A percentile compares a stretch with the other conserved stretches of the same genome.
phyloP scores from a whole-genome alignment of 1,140 invertebrate species.

The Neotoxoptera formosana region DNA sequence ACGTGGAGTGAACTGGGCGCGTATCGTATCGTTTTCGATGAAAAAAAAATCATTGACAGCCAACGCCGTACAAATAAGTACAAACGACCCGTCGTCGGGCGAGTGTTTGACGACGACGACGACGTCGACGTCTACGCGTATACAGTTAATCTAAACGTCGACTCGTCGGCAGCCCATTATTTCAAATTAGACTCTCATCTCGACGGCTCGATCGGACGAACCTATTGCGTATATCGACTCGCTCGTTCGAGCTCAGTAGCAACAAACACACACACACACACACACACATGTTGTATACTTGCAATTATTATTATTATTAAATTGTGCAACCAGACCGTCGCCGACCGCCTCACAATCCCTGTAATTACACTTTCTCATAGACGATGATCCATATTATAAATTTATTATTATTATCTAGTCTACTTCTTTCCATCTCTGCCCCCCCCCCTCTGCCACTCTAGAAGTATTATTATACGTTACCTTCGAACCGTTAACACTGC shows the following conservation, averaged over 20 bases:
- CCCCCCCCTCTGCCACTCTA: no score
- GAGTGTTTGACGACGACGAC: conserved; percentile 23
- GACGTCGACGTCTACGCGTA: background rate
- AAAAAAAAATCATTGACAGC: conserved; percentile 37
- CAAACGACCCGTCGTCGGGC: conserved; percentile 37
- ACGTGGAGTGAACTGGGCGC: no score
- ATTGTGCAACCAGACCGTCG: background rate
- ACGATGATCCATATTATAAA: background rate
- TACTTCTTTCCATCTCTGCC: background rate
- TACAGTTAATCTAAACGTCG: conserved; percentile 48
- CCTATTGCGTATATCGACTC: background rate
- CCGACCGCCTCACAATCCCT: background rate
- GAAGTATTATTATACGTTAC: background rate
- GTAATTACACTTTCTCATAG: background rate
- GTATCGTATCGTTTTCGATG: background rate
- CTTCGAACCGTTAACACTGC: background rate
- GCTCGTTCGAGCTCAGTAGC: background rate
- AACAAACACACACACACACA: background rate
- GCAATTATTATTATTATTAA: background rate
- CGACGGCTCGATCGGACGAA: background rate
- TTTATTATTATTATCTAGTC: background rate
- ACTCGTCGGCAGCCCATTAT: conserved; percentile 36
- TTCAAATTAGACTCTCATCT: conserved; percentile 30
- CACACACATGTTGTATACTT: background rate
- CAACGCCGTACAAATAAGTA: conserved; percentile 37